Evolutionary conservation across 2,888 invertebrate species (phyloP).

Genomic region (Hirtodrosophila histrioides): DNA sequence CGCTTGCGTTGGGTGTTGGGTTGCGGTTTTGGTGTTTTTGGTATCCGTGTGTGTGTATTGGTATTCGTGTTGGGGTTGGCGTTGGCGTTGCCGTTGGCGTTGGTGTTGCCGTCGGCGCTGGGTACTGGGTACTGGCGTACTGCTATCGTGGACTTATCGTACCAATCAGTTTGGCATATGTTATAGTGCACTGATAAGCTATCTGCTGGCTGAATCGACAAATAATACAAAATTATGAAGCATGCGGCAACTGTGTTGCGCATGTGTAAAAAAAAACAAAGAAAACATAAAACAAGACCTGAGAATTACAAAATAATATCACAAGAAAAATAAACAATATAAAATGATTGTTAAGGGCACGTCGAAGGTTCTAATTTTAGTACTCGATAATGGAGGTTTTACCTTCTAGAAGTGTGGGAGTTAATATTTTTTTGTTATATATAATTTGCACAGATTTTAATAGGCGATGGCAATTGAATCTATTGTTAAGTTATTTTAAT

Average conservation of each 20-base stretch:
- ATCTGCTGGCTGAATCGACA: slow-evolving; percentile 67
- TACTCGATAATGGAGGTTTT: no score
- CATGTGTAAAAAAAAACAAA: slow-evolving; percentile 1
- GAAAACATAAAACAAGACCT: slow-evolving; percentile 5
- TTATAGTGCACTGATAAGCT: slow-evolving; percentile 62
- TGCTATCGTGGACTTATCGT: slow-evolving; percentile 56
- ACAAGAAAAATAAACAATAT: slow-evolving; percentile 2
- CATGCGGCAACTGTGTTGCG: slow-evolving; percentile 32
- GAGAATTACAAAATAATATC: slow-evolving; percentile 10
- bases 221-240: slow-evolving; percentile 60
- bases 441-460: no score
- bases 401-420: no score
- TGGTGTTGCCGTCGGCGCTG: slow-evolving; percentile 3
- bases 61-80: slow-evolving; percentile 26
- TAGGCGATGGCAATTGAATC: no score
- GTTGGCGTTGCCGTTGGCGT: slow-evolving; percentile 12
- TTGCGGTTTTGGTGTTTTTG: slow-evolving; percentile 36
- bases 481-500: no score
- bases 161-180: slow-evolving; percentile 74
- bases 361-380: slow-evolving; percentile 11
- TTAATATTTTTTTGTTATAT: no score
- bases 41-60: slow-evolving; percentile 23
- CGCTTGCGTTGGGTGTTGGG: slow-evolving; percentile 28
- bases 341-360: slow-evolving; percentile 5
- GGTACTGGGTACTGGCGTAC: slow-evolving; percentile 27